Conservation (phyloP, 1,140 invertebrate genomes). For the Scaptomyza graminum region DNA sequence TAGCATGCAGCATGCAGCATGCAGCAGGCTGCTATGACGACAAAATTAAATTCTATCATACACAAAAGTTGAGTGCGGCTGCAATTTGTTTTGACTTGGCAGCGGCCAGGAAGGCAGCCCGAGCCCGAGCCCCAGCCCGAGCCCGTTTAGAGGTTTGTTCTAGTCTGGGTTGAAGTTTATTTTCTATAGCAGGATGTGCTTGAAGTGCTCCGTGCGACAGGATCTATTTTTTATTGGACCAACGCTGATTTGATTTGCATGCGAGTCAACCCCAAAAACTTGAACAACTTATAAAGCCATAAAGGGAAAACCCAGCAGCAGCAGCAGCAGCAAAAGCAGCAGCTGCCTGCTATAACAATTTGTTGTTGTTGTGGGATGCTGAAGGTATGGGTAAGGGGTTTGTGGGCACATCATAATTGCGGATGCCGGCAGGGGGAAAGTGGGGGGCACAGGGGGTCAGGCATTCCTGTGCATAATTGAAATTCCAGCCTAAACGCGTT, state of each 20-base stretch:
- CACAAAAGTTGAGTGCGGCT: conserved; percentile 32
- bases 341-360: conserved; percentile 54
- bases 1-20: conserved; percentile 9
- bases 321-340: background rate
- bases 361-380: conserved; percentile 21
- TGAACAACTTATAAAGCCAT: conserved; percentile 39
- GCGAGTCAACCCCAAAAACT: conserved; percentile 25
- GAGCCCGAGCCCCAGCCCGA: too few species aligned
- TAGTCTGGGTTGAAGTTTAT: conserved; percentile 10
- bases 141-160: background rate
- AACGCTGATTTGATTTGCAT: conserved; percentile 47
- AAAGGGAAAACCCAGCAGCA: conserved; percentile 15
- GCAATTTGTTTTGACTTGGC: conserved; percentile 59
- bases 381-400: background rate
- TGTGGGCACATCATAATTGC: conserved; percentile 68
- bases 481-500: conserved; percentile 81
- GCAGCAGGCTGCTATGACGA: conserved; percentile 19
- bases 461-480: conserved; percentile 79
- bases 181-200: conserved; percentile 30
- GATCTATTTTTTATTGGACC: conserved; percentile 50
- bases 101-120: background rate
- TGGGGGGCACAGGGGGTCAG: conserved; percentile 15
- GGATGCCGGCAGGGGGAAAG: conserved; percentile 7
- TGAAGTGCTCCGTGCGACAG: conserved; percentile 17
- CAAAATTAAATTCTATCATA: conserved; percentile 47